Base-by-base conservation (phyloP, 2,113 vertebrate genomes). In the Stegastes partitus region DNA sequence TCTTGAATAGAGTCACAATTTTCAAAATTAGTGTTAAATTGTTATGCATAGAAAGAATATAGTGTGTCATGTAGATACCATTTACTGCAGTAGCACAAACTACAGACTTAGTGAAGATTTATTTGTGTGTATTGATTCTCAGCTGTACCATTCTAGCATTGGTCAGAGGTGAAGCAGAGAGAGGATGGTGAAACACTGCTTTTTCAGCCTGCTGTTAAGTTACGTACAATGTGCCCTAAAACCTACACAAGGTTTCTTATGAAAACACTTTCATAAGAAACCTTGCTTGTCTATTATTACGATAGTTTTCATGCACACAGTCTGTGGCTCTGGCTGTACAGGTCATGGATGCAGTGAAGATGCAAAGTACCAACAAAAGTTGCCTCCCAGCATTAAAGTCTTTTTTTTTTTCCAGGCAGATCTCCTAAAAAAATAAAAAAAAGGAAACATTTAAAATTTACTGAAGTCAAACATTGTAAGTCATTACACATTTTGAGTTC, bases 11-110 rank as follows among this genome's bases (percentile, higher is more conserved):
- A 15, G 34, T 21, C 26, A 67, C 1, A 19, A 42, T 66, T 49
- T 39, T 74, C 21, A 53, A 57, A 62, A 53, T 49, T 22, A 54
- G n/a, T 56, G 23, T 54, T 4, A 70, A 21, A 4, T n/a, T 66
- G 22, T 23, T 16, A 28, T 11, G 28, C 23, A 54, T 11, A n/a
- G 39, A 34, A 26, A 50, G 2, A 22, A 50, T 42, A 11, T 47
- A 18, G 5, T 0, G 10, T 22, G 44, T 39, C 18, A 9, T n/a
- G 34, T 39, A 14, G 16, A 37, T 51, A 21, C 11, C 14, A 50
- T 21, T 14, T 50, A 15, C n/a, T n/a, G 42, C 45, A 49, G 16
- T 11, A 45, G 14, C 16, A 16, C 44, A 45, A 45, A 45, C 16
- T 18, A 15, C 12, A 45, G 44, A 45, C 16, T 5, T 45, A 18